Base-by-base conservation (phyloP, 1,140 invertebrate genomes). In the Drosophila kikkawai region DNA sequence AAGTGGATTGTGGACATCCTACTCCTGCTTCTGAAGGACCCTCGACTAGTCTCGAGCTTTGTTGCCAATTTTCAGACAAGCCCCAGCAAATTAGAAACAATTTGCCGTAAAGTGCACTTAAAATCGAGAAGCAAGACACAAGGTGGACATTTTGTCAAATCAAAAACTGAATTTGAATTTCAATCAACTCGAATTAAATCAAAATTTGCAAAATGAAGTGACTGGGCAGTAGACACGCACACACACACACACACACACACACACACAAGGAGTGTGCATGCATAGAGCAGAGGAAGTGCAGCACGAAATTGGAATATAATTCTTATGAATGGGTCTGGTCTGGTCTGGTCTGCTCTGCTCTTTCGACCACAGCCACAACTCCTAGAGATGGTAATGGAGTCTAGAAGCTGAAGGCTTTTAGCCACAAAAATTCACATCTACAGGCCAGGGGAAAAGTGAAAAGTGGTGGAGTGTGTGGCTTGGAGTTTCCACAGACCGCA, bases 131-230 rank as follows among this genome's bases (percentile, higher is more conserved):
- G 41, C 19, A 47, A 37, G 17, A 19, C 37, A 39, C 5, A 15
- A 15, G 36, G 2, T 9, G 67, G 67, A 42, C 61, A 83, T 77
- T 85, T 85, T 83, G 81, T 77, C 82, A 84, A 85, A 85, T 84
- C 82, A 74, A 81, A 80, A 79, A 80, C 76, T 69, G 80, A 79
- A 88, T 80, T 87, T 80, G 81, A 83, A 83, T 83, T 83, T 86
- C 83, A 87, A 86, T 86, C 83, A 87, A 73, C 76, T 80, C 59
- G 75, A 86, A 88, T 86, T 86, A 79, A 86, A 86, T 86, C 80
- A 86, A 87, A 87, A 86, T 87, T 87, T 80, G 75, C 61, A 80
- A 87, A 82, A 80, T 86, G 47, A 86, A 83, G 75, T 87, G 84
- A 44, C 53, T 56, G 53, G 19, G 48, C 12, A 7, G 29, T 45